Base-by-base conservation (phyloP, 2,888 invertebrate species). In the Pycnomerus fuliginosus region DNA sequence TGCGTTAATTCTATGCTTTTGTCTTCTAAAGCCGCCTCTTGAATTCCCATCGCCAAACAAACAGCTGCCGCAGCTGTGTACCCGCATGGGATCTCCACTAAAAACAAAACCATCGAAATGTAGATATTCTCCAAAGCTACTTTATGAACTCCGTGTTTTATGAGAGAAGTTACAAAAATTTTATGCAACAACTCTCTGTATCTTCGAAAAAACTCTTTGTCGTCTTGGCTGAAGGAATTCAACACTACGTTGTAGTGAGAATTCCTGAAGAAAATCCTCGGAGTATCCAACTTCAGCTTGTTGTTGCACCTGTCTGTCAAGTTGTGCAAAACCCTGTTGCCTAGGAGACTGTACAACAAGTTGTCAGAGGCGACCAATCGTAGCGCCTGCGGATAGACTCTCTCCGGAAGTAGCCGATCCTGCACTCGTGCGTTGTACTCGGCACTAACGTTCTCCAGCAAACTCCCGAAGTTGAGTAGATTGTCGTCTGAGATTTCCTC, bases 31-130 rank as follows among this genome's bases (percentile, higher is more conserved):
- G 77, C 75, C 15, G 70, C 69, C 42, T 81, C 78, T 60, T 84
- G 83, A n/a, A 83, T 68, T 4, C 77, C 73, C 80, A 84, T 81
- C 1, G 75, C 68, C 16, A 82, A 69, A 52, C 80, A 80, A 1
- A 79, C 77, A 3, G 77, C 67, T 1, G 77, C 73, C 0, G 81
- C 80, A 0, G 82, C 80, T 0, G 79, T 79, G 54, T 79, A 75
- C 0, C 80, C 80, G 41, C 80, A 81, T 0, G 83, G 83, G 8
- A 83, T 74, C 60, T 81, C 82, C 5, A 80, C 63, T 1, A 79
- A 69, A 1, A 80, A 66, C 28, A 79, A 63, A 32, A 79, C 78
- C n/a, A 82, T 68, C 0, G 78, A 73, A 22, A 76, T 71, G 53
- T 77, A 82, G 1, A 76, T 64, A 3, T 73, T 73, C 53, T 80